phyloP scores from a whole-genome alignment of 2,797 vertebrate genomes.

The Epinephelus malabaricus region DNA sequence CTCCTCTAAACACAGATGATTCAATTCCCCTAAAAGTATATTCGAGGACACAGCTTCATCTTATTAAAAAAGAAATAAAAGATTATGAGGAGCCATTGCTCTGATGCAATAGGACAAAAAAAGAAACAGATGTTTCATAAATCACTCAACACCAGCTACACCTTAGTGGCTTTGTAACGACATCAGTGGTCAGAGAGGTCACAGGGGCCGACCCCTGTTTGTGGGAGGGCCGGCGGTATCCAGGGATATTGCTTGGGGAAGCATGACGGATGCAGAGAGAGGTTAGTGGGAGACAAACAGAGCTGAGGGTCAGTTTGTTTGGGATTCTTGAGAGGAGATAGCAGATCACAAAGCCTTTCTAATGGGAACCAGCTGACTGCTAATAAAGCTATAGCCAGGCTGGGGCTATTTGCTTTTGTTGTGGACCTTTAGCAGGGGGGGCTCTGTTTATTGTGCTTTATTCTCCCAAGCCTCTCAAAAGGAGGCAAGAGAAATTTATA shows the following conservation, averaged over 20 bases:
- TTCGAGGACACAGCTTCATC: background rate
- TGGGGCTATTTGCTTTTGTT: conserved; percentile 80
- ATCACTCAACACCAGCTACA: conserved; percentile 37
- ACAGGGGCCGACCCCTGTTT: conserved; percentile 44
- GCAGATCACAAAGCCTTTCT: conserved; percentile 82
- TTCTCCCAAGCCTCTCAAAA: conserved; percentile 67
- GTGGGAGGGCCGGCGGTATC: conserved; percentile 52
- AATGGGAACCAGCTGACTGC: conserved; percentile 83
- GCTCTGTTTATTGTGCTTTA: conserved; percentile 81
- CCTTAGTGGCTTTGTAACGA: conserved; percentile 38
- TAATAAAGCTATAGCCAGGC: conserved; percentile 74
- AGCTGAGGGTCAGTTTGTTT: conserved; percentile 78
- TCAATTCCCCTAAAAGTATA: background rate
- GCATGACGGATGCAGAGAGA: conserved; percentile 52
- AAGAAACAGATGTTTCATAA: conserved; percentile 19
- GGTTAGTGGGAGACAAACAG: conserved; percentile 75
- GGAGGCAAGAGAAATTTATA: conserved; percentile 57
- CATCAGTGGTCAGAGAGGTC: conserved; percentile 56
- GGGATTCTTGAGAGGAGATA: conserved; percentile 82
- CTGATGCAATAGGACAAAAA: background rate
- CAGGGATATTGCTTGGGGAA: conserved; percentile 64
- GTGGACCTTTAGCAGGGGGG: conserved; percentile 62
- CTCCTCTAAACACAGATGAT: background rate
- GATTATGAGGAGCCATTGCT: background rate
- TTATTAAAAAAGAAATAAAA: background rate